Evolutionary conservation across 2,113 vertebrate genomes (phyloP).

Genomic region (Sylvietta virens): DNA sequence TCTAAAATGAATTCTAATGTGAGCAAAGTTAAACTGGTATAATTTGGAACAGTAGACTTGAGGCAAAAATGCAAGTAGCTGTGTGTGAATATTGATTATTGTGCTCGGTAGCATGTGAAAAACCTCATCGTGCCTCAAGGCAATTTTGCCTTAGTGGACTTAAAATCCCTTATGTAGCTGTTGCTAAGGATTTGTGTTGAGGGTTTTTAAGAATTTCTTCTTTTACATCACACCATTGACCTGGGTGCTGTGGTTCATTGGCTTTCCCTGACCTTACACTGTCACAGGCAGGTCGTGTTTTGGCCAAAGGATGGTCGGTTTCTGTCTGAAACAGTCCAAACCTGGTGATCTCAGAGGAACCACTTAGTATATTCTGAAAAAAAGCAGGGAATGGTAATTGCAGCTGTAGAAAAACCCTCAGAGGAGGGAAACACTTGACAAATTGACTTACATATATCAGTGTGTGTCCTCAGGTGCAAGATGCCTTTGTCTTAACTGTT

Average conservation of each 20-base stretch:
- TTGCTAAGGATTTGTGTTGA: background rate
- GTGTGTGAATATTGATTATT: background rate
- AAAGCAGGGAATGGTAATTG: background rate
- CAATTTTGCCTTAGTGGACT: background rate
- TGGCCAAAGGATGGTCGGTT: background rate
- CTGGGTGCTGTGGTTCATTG: background rate
- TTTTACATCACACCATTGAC: background rate
- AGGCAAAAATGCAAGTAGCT: background rate
- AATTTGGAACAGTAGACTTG: background rate
- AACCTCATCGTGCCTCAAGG: background rate
- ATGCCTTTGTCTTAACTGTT: background rate
- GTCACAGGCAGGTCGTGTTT: background rate
- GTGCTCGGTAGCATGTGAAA: background rate
- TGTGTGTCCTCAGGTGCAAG: background rate
- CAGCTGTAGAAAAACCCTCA: background rate
- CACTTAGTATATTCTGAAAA: background rate
- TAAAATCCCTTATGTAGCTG: background rate
- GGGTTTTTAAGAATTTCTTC: background rate
- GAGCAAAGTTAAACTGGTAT: background rate
- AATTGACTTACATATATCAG: accelerated
- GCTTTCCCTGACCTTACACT: background rate
- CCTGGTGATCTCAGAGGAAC: background rate
- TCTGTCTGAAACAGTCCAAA: background rate
- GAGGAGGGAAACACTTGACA: background rate
- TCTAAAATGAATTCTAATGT: background rate